phyloP scores from a whole-genome alignment of 2,797 vertebrate species.

The Balearica regulorum region DNA sequence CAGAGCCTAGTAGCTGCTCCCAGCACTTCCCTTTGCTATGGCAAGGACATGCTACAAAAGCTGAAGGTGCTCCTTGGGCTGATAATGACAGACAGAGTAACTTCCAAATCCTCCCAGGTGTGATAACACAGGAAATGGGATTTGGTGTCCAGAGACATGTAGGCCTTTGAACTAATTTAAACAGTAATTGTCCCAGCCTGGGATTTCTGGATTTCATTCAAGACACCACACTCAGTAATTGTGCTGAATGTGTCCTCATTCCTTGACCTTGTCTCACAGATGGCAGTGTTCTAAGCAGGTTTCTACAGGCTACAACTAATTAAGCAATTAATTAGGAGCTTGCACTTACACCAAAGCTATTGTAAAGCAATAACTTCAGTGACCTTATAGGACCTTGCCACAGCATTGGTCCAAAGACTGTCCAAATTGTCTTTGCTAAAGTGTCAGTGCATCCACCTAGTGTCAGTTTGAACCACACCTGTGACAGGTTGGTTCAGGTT shows the following conservation, averaged over 20 bases:
- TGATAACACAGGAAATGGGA: not conserved
- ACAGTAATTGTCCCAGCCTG: not conserved
- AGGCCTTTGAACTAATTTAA: not conserved
- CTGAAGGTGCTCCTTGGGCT: not conserved
- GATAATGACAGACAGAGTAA: not conserved
- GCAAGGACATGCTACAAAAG: not conserved
- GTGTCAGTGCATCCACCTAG: not conserved
- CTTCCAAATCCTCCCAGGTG: not conserved
- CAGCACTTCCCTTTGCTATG: not conserved
- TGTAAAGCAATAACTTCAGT: not conserved
- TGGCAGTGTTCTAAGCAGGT: slow-evolving; percentile 17
- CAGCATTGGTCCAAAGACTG: not conserved
- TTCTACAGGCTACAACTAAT: slow-evolving; percentile 31
- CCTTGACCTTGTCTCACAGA: slow-evolving; percentile 20
- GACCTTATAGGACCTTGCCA: not conserved
- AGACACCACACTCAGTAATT: not conserved
- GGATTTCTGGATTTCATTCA: slow-evolving; percentile 1
- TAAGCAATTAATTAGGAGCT: slow-evolving; percentile 48
- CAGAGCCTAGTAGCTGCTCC: not conserved
- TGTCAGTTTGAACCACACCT: not conserved
- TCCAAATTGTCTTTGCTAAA: not conserved
- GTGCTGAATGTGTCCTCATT: not conserved
- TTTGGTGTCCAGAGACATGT: not conserved
- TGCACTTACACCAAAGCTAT: not conserved
- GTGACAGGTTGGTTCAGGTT: not conserved